Conservation (phyloP, 2,888 invertebrate genomes). For the Endomychus coccineus region DNA sequence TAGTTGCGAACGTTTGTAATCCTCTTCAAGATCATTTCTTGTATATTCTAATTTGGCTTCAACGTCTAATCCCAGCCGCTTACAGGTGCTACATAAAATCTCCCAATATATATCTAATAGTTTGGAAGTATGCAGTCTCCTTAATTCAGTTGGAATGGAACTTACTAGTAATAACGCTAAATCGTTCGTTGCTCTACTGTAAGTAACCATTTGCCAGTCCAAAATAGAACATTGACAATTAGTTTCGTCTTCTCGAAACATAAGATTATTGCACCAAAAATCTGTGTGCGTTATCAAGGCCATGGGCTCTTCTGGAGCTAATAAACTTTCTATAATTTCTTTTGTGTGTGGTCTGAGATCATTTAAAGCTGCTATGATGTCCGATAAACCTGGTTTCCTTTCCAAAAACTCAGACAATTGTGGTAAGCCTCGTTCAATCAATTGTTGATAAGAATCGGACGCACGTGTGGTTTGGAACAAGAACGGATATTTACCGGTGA, state of each 20-base stretch:
- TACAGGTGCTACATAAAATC: constrained; percentile 54
- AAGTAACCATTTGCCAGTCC: constrained; percentile 81
- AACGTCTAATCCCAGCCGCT: constrained; percentile 56
- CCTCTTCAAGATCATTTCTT: constrained; percentile 47
- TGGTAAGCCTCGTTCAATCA: constrained; percentile 69
- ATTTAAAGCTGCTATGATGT: constrained; percentile 54
- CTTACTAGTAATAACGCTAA: constrained; percentile 66
- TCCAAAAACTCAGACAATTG: constrained; percentile 67
- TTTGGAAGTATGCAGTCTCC: constrained; percentile 55
- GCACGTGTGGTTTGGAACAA: constrained; percentile 72
- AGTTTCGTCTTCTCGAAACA: constrained; percentile 52
- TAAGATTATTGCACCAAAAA: constrained; percentile 76
- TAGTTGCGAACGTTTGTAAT: constrained; percentile 59
- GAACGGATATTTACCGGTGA: constrained; percentile 56
- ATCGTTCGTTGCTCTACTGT: constrained; percentile 71
- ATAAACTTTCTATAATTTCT: constrained; percentile 60
- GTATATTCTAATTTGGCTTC: constrained; percentile 50
- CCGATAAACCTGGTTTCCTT: constrained; percentile 55
- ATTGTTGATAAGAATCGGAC: constrained; percentile 70
- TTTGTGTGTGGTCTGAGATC: constrained; percentile 59
- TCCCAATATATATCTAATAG: constrained; percentile 66
- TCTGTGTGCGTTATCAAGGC: constrained; percentile 75
- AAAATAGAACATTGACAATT: constrained; percentile 59
- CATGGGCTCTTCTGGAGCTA: constrained; percentile 64
- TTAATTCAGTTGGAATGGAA: constrained; percentile 63